A percentile compares a stretch with the other conserved stretches of the same genome.
phyloP scores from a whole-genome alignment of 2,797 vertebrate genomes.

The Sebastolobus altivelis region DNA sequence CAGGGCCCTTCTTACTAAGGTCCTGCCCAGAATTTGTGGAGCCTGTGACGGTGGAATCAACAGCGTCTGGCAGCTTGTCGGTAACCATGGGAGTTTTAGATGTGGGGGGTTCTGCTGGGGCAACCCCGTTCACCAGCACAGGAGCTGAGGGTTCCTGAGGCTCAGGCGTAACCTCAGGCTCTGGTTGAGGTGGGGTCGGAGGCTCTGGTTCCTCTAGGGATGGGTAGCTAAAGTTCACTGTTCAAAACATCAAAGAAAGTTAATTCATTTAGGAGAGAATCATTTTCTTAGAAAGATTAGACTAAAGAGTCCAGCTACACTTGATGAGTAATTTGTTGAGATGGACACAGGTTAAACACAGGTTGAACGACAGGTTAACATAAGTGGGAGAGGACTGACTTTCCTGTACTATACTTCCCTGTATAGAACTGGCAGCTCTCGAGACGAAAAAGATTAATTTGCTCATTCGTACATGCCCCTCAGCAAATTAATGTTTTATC shows the following conservation, averaged over 20 bases:
- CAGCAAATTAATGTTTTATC: too few species aligned
- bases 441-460: too few species aligned
- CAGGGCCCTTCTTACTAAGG: constrained; percentile 51
- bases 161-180: constrained; percentile 72
- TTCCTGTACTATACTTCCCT: too few species aligned
- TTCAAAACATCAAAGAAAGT: constrained; percentile 32
- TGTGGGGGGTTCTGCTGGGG: constrained; percentile 71
- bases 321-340: background rate
- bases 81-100: constrained; percentile 60
- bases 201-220: constrained; percentile 93
- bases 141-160: constrained; percentile 66
- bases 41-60: constrained; percentile 77
- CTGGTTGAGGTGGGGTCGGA: constrained; percentile 73
- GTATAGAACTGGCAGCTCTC: too few species aligned
- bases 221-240: constrained; percentile 97
- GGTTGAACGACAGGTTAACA: too few species aligned
- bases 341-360: too few species aligned
- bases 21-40: constrained; percentile 48
- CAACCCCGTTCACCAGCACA: constrained; percentile 77
- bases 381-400: too few species aligned
- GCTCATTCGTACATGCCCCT: too few species aligned
- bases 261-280: background rate
- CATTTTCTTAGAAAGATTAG: background rate
- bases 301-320: background rate
- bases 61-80: constrained; percentile 70